Percentiles rank a stretch among this genome's conserved stretches.
phyloP scores from a whole-genome alignment of 2,888 invertebrate species.

The Lithophane semibrunnea region DNA sequence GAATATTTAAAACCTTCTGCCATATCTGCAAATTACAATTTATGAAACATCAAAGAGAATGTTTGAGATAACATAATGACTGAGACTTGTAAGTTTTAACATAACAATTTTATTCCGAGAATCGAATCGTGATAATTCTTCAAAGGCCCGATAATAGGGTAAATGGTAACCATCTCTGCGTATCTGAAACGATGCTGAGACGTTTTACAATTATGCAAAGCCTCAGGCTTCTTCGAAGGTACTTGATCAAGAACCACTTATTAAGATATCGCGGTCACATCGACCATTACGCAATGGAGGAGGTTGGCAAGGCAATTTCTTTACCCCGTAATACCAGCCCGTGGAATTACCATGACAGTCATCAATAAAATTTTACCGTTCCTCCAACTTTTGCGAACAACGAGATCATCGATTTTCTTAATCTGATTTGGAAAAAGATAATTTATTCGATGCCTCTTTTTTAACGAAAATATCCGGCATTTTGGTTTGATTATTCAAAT shows the following conservation, averaged over 20 bases:
- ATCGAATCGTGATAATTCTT: constrained; percentile 60
- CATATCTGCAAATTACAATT: constrained; percentile 32
- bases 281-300: constrained; percentile 82
- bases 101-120: constrained; percentile 61
- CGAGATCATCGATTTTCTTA: constrained; percentile 80
- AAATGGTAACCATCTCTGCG: constrained; percentile 64
- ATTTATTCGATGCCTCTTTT: constrained; percentile 50
- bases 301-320: constrained; percentile 77
- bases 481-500: constrained; percentile 40
- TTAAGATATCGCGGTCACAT: constrained; percentile 89
- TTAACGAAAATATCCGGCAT: constrained; percentile 6
- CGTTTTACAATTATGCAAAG: constrained; percentile 87
- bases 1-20: constrained; percentile 32
- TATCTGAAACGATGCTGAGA: constrained; percentile 67
- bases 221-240: constrained; percentile 77
- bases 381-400: constrained; percentile 77
- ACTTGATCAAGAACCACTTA: constrained; percentile 88
- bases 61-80: constrained; percentile 57
- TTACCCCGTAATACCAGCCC: constrained; percentile 77
- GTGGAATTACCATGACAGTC: constrained; percentile 80
- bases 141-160: constrained; percentile 65
- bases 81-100: constrained; percentile 57
- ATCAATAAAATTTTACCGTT: constrained; percentile 86
- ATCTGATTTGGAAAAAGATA: constrained; percentile 71
- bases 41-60: constrained; percentile 53